These are phyloP conservation scores for Calidris pugnax DNA, from an alignment of 2,113 vertebrate species.

Conservation along the genomic window DNA sequence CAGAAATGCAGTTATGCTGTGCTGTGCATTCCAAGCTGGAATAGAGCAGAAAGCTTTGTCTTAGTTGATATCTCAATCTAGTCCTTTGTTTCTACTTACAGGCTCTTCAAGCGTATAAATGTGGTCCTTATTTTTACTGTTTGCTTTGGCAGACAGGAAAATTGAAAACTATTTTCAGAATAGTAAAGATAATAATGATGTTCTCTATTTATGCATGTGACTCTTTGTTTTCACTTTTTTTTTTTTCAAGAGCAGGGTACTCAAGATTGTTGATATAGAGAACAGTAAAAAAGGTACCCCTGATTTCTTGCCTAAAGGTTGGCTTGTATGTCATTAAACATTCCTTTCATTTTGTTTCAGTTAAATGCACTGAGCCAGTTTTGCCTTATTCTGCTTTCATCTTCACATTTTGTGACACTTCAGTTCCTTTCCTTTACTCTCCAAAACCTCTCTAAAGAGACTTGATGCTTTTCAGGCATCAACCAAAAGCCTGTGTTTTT, in stretches of 20 bases:
- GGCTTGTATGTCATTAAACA: background rate
- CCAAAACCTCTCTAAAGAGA: background rate
- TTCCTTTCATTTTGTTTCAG: background rate
- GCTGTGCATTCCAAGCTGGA: background rate
- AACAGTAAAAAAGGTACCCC: background rate
- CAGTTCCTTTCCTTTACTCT: background rate
- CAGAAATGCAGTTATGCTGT: background rate
- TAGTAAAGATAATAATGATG: background rate
- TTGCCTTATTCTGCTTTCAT: background rate
- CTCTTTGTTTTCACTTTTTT: background rate
- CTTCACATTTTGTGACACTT: background rate
- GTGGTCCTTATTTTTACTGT: background rate
- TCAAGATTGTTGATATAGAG: background rate
- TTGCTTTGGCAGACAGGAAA: background rate
- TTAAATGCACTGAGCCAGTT: background rate
- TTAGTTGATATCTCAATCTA: background rate
- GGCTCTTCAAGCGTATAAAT: background rate
- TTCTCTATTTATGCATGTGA: background rate
- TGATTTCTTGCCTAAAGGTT: background rate
- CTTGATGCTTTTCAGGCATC: slow-evolving; percentile 9
- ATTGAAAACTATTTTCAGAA: background rate
- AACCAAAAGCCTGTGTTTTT: background rate
- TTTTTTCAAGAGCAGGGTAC: background rate
- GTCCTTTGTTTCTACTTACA: background rate
- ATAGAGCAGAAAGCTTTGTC: background rate